Percentiles rank a stretch among this genome's conserved stretches.
Conservation (phyloP, 2,888 invertebrate species). For the Dendrolimus pini region DNA sequence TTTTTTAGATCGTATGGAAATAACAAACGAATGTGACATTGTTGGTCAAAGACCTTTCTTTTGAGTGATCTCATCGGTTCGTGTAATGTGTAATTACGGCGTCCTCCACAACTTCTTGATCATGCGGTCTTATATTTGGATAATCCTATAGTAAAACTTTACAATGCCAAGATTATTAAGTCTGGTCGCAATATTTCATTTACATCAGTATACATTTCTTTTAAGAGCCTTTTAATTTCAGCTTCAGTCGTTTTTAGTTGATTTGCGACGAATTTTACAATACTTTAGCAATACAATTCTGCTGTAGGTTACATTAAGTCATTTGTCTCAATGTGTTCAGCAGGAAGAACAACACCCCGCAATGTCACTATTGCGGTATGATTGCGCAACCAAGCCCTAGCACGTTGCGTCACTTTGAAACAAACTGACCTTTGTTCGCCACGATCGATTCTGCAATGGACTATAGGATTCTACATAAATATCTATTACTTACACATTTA, state of each 20-base stretch:
- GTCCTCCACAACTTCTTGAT: not conserved
- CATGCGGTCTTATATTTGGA: not conserved
- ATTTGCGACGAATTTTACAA: too few relatives aligned
- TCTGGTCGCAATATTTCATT: too few relatives aligned
- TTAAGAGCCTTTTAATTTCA: too few relatives aligned
- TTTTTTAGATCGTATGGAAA: not conserved
- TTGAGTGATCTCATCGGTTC: not conserved
- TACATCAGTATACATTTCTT: too few relatives aligned
- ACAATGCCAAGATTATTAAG: too few relatives aligned
- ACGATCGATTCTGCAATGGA: conserved; percentile 49
- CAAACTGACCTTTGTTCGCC: conserved; percentile 57
- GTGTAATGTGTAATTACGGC: not conserved
- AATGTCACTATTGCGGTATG: conserved; percentile 32
- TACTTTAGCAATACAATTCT: too few relatives aligned
- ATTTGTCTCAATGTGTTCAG: too few relatives aligned
- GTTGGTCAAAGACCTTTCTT: not conserved
- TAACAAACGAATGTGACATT: not conserved
- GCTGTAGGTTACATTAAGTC: too few relatives aligned
- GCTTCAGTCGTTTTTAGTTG: too few relatives aligned
- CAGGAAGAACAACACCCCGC: not conserved
- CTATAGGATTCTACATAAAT: not conserved
- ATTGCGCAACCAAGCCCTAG: conserved; percentile 59
- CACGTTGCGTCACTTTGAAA: conserved; percentile 60
- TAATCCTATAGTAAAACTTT: not conserved
- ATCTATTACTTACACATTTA: not conserved